Evolutionary conservation across 30 jellyfish, hydroid and myxozoan species (phyloP).

Genomic region (Aurelia aurita): DNA sequence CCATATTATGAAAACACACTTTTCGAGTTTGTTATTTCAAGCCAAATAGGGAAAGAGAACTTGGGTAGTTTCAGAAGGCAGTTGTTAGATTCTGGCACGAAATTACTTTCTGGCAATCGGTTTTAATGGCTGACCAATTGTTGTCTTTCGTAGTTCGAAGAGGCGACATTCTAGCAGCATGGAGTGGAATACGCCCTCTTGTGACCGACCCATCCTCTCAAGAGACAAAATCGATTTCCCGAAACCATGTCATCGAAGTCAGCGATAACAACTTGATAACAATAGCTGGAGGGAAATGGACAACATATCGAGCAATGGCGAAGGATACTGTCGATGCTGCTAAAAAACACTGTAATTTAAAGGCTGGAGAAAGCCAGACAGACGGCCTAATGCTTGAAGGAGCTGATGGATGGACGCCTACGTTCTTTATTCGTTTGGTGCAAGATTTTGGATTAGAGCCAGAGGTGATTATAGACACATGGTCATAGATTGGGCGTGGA

Average conservation of each 20-base stretch:
- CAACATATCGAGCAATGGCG: conserved; percentile 99
- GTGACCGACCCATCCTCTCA: conserved; percentile 90
- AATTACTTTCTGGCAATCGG: too few species aligned
- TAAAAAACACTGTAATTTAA: conserved; percentile 39
- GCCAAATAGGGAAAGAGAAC: too few species aligned
- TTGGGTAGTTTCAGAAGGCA: too few species aligned
- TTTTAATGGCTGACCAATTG: too few species aligned
- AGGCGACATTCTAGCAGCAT: conserved; percentile 91
- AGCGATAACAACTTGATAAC: conserved; percentile 84
- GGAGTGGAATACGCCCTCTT: conserved; percentile 99
- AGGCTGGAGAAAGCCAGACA: conserved; percentile 59
- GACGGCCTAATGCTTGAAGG: conserved; percentile 88
- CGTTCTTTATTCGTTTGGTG: conserved; percentile 74
- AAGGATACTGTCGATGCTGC: conserved; percentile 92
- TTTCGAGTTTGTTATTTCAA: too few species aligned
- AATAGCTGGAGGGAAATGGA: conserved; percentile 99
- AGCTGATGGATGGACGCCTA: conserved; percentile 96
- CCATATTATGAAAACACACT: too few species aligned
- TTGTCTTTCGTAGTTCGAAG: conserved; percentile 78
- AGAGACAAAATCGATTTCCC: conserved; percentile 92
- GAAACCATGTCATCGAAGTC: conserved; percentile 92
- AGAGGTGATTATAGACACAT: conserved; percentile 59
- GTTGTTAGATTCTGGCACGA: too few species aligned
- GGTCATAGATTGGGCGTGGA: too few species aligned
- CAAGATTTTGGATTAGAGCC: conserved; percentile 93